These are phyloP conservation scores for Eurystomus glaucurus DNA, from an alignment of 2,797 vertebrate species.

Conservation along the genomic window DNA sequence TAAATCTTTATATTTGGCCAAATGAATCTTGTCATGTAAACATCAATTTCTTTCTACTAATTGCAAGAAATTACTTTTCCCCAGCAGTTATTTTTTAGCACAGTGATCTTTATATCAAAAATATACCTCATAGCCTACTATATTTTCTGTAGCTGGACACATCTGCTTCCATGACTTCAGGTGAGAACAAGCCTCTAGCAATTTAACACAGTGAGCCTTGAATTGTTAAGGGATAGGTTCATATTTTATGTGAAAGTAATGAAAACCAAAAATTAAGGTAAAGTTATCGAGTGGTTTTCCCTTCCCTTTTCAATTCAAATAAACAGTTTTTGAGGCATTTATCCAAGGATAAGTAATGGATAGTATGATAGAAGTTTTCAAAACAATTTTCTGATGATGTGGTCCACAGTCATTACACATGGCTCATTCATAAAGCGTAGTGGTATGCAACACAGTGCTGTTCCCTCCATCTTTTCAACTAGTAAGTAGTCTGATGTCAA, in stretches of 20 bases:
- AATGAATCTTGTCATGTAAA: not conserved
- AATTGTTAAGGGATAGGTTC: not conserved
- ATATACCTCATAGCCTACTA: accelerated
- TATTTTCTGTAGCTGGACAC: not conserved
- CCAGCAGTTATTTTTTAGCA: not conserved
- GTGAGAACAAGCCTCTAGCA: not conserved
- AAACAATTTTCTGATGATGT: not conserved
- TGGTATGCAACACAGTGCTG: not conserved
- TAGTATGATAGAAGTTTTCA: not conserved
- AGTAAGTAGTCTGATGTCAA: not conserved
- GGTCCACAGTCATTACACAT: not conserved
- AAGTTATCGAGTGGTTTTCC: not conserved
- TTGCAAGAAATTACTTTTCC: not conserved
- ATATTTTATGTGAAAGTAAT: not conserved
- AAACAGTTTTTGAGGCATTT: not conserved
- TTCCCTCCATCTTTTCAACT: not conserved
- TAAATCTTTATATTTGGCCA: not conserved
- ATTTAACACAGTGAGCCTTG: not conserved
- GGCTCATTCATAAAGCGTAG: not conserved
- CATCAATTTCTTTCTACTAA: not conserved
- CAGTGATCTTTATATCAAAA: not conserved
- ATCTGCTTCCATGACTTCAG: not conserved
- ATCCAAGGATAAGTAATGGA: not conserved
- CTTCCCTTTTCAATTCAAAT: not conserved
- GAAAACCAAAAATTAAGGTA: not conserved